Evolutionary conservation across 2,797 vertebrate genomes (phyloP), one percentile per base, ranked within the genome.

Genomic region (Myotis planiceps): DNA sequence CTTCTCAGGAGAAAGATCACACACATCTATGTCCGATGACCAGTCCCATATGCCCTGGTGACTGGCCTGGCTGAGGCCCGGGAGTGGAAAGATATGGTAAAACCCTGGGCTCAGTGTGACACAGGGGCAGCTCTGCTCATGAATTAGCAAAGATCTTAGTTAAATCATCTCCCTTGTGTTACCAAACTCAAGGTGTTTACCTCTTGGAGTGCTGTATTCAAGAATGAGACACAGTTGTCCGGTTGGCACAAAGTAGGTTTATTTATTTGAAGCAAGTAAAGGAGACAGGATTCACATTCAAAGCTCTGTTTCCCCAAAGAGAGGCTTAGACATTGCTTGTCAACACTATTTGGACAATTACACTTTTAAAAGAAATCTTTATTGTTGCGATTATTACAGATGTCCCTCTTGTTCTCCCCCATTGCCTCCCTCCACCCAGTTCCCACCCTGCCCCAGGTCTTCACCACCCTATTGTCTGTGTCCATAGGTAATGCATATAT

Each of bases 1-100:
- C 45, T 87, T 84, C n/a, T 80, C 63, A 34, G 92, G 37, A 68
- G 49, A 86, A 74, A 32, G 37, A n/a, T 8, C n/a, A 16, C 2
- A 39, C 2, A 55, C 15, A 14, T 29, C 32, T 12, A 16, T 65
- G 37, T n/a, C 74, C 37, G 2, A 0, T 0, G 6, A 27, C 7
- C 25, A 55, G 13, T 32, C 9, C 21, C 10, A 7, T 12, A 37
- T 21, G 15, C 45, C 87, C 51, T 21, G 21, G 39, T 4, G 51
- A 42, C 32, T 0, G 21, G 8, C 19, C 58, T 58, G 13, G 6
- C 39, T 47, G 19, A 58, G 23, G 9, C 5, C 5, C 55, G 39
- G 55, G 55, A 49, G 42, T 15, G 25, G 29, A 47, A 23, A 49
- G 80, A 82, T 47, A 16, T 29, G 27, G 25, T 29, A 16, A 45